A percentile compares a stretch with the other conserved stretches of the same genome.
Conservation (phyloP, 1,140 invertebrate genomes). For the Octopus sinensis region DNA sequence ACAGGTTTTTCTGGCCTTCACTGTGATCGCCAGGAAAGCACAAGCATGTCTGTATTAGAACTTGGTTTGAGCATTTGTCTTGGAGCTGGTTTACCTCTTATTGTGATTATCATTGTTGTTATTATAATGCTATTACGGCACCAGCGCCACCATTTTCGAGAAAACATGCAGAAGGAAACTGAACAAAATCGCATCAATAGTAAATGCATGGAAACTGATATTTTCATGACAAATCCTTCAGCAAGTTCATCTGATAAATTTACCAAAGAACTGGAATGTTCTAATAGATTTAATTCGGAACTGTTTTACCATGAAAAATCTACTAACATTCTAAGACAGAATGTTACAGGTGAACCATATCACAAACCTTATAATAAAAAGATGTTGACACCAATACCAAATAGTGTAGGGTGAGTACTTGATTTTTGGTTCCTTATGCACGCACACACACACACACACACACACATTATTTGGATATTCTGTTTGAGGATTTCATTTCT, state of each 20-base stretch:
- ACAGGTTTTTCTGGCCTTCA: slow-evolving; percentile 30
- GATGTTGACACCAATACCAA: slow-evolving; percentile 14
- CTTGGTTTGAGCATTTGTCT: slow-evolving; percentile 46
- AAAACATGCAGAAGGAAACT: slow-evolving; percentile 42
- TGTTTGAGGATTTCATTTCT: not conserved
- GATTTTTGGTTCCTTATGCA: no score
- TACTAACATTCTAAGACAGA: not conserved
- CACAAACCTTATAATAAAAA: slow-evolving; percentile 25
- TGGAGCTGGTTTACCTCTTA: slow-evolving; percentile 48
- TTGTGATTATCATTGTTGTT: slow-evolving; percentile 44
- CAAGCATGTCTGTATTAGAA: slow-evolving; percentile 32
- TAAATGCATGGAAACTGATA: slow-evolving; percentile 31
- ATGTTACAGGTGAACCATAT: slow-evolving; percentile 17
- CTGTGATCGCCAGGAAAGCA: slow-evolving; percentile 17
- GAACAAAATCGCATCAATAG: slow-evolving; percentile 48
- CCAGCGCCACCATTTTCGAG: slow-evolving; percentile 24
- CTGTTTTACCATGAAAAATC: slow-evolving; percentile 16
- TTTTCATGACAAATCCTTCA: slow-evolving; percentile 32
- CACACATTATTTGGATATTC: not conserved
- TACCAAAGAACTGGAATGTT: slow-evolving; percentile 38
- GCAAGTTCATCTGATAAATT: slow-evolving; percentile 32
- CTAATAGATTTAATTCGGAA: slow-evolving; percentile 29
- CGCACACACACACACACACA: no score
- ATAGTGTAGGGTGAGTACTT: slow-evolving; percentile 21
- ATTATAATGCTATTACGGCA: slow-evolving; percentile 38